Conservation (phyloP, 2,888 invertebrate genomes). For the Eupithecia pulchellata region DNA sequence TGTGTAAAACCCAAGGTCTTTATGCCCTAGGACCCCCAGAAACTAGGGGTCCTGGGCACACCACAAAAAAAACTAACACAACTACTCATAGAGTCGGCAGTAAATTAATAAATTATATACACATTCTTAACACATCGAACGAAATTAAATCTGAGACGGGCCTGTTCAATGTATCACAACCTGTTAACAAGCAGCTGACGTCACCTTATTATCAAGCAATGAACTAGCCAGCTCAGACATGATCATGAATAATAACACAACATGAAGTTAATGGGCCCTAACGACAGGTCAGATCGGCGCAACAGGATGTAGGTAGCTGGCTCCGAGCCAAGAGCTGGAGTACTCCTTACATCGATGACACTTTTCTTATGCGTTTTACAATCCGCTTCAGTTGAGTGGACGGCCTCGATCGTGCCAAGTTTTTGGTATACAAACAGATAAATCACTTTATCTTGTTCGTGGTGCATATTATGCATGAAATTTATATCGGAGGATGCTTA, state of each 20-base stretch:
- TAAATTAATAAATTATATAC: too few species aligned
- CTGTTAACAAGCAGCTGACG: background rate
- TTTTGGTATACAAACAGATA: background rate
- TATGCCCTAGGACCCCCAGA: too few species aligned
- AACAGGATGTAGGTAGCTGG: constrained; percentile 8
- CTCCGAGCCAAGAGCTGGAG: constrained; percentile 6
- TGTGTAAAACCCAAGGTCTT: too few species aligned
- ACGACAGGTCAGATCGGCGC: constrained; percentile 3
- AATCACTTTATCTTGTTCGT: background rate
- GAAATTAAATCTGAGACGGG: background rate
- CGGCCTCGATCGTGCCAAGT: constrained; percentile 8
- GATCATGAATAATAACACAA: background rate
- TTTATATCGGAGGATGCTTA: background rate
- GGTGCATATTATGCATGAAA: background rate
- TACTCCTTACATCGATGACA: constrained; percentile 4
- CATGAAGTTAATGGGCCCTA: constrained; percentile 4
- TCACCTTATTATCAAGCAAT: background rate
- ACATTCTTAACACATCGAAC: too few species aligned
- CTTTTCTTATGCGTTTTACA: constrained; percentile 16
- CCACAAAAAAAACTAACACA: too few species aligned
- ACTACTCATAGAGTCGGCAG: too few species aligned
- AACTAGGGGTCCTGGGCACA: too few species aligned
- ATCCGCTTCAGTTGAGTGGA: constrained; percentile 8
- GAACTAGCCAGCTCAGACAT: background rate
- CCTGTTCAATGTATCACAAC: background rate